Conservation (phyloP, 2,113 vertebrate genomes). For the human region DNA sequence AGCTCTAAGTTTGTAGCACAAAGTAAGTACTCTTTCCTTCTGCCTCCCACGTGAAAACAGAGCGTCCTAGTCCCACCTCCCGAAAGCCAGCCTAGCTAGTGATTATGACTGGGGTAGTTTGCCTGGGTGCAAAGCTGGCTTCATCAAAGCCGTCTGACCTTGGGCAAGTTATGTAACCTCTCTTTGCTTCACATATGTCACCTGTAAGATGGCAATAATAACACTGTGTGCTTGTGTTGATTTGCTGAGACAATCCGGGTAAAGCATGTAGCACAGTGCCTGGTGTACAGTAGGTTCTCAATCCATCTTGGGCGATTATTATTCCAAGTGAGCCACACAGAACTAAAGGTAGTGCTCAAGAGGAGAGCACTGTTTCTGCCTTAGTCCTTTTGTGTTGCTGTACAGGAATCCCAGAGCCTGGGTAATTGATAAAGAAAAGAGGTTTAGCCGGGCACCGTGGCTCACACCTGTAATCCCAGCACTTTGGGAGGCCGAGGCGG, state of each 20-base stretch:
- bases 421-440: background rate
- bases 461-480: too few relatives aligned
- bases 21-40: background rate
- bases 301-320: background rate
- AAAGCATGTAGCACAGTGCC: background rate
- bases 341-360: background rate
- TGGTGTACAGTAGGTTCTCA: too few relatives aligned
- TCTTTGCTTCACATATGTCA: background rate
- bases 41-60: background rate
- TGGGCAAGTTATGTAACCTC: background rate
- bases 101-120: background rate
- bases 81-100: background rate
- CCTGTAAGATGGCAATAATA: background rate
- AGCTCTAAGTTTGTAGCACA: background rate
- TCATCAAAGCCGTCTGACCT: background rate
- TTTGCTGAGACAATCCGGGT: background rate
- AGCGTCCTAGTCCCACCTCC: background rate
- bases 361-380: background rate
- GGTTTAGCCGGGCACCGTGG: rapidly evolving
- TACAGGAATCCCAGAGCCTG: background rate
- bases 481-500: too few relatives aligned
- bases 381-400: background rate
- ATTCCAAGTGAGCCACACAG: background rate
- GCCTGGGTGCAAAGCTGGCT: background rate
- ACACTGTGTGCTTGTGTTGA: background rate